Conservation (phyloP, 1,140 invertebrate genomes). For the Thaumetopoea pityocampa region DNA sequence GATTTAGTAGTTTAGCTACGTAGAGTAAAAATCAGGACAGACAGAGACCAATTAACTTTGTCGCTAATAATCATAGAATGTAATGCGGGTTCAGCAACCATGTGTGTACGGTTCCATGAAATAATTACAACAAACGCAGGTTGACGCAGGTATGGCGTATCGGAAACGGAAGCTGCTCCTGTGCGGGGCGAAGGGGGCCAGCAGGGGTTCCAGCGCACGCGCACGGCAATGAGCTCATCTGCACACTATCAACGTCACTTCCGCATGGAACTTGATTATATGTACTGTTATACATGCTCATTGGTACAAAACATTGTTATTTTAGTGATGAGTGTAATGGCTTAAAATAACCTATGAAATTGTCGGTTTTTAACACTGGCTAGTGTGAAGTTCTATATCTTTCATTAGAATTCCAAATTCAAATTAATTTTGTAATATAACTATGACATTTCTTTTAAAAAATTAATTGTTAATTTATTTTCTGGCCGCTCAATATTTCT, state of each 20-base stretch:
- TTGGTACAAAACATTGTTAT: conserved; percentile 2
- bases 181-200: conserved; percentile 23
- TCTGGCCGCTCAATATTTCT: too few species aligned
- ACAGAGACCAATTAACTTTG: too few species aligned
- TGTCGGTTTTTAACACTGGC: too few species aligned
- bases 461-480: too few species aligned
- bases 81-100: conserved; percentile 2
- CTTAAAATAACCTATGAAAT: background rate
- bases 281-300: conserved; percentile 17
- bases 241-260: conserved; percentile 27
- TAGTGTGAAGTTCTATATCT: too few species aligned
- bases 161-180: conserved; percentile 58
- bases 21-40: too few species aligned
- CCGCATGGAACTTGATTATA: conserved; percentile 17
- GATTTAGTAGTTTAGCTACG: too few species aligned
- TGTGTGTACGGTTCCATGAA: too few species aligned
- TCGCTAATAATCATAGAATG: background rate
- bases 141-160: conserved; percentile 25
- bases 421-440: too few species aligned
- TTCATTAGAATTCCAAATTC: too few species aligned
- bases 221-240: conserved; percentile 24
- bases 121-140: conserved; percentile 18
- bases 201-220: conserved; percentile 27
- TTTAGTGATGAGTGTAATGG: background rate
- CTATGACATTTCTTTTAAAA: too few species aligned